phyloP scores from a whole-genome alignment of 1,140 invertebrate species.

The Drosophila serrata region DNA sequence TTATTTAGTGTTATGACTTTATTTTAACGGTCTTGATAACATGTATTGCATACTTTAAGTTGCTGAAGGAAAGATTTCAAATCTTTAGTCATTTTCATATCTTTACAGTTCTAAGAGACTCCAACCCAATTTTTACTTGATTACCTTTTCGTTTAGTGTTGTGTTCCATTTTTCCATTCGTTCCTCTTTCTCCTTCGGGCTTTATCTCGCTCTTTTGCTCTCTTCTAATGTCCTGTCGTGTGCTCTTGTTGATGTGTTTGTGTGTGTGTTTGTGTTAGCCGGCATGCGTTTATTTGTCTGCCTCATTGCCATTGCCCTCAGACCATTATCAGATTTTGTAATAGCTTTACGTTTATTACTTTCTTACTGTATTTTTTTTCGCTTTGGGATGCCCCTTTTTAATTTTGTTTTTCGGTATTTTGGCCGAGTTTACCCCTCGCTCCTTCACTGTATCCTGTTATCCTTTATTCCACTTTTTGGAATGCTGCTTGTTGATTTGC shows the following conservation, averaged over 20 bases:
- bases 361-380: constrained; percentile 67
- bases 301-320: constrained; percentile 72
- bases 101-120: background rate
- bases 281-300: constrained; percentile 68
- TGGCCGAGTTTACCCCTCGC: constrained; percentile 33
- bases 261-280: constrained; percentile 42
- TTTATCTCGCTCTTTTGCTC: constrained; percentile 1
- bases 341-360: constrained; percentile 84
- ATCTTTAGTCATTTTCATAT: background rate
- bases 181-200: constrained; percentile 34
- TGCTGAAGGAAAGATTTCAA: no score
- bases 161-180: constrained; percentile 63
- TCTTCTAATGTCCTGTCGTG: constrained; percentile 26
- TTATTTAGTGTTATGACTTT: no score
- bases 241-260: background rate
- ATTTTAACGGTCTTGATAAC: background rate
- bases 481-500: constrained; percentile 71
- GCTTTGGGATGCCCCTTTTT: constrained; percentile 58
- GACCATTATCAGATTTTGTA: constrained; percentile 84
- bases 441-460: background rate
- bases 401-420: constrained; percentile 69
- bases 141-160: constrained; percentile 5
- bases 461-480: background rate
- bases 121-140: no score
- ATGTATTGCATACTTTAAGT: background rate